Evolutionary conservation across 2,113 vertebrate genomes (phyloP).

Genomic region (Hippocampus barbouri): DNA sequence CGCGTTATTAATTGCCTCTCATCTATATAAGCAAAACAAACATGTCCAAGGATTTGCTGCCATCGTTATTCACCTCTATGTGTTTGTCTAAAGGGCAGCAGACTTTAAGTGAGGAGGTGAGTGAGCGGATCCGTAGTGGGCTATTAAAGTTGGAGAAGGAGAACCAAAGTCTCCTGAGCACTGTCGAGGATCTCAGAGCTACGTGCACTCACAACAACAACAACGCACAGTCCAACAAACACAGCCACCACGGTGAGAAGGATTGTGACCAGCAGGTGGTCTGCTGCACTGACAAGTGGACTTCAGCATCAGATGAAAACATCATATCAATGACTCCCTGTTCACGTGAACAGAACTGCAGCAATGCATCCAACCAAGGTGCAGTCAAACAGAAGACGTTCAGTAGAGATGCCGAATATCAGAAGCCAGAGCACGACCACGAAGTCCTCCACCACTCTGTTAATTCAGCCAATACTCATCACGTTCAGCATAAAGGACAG

Average conservation of each 20-base stretch:
- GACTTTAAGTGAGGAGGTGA: constrained; percentile 78
- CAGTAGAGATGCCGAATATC: constrained; percentile 29
- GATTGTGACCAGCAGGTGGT: constrained; percentile 6
- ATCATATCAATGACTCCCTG: constrained; percentile 14
- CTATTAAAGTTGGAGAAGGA: constrained; percentile 92
- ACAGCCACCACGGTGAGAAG: background rate
- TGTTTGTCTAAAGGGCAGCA: constrained; percentile 69
- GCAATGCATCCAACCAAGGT: background rate
- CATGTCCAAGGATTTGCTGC: background rate
- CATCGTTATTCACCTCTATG: background rate
- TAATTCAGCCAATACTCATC: constrained; percentile 23
- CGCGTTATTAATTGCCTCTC: too few species aligned
- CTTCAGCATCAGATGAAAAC: constrained; percentile 15
- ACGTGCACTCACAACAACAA: constrained; percentile 9
- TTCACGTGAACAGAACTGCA: background rate
- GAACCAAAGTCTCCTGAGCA: constrained; percentile 78
- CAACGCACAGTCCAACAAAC: constrained; percentile 25
- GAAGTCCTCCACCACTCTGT: constrained; percentile 50
- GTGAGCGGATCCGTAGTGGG: constrained; percentile 82
- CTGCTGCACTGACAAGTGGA: constrained; percentile 5
- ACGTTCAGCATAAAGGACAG: constrained; percentile 80
- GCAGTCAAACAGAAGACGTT: constrained; percentile 2
- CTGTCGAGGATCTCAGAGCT: constrained; percentile 60
- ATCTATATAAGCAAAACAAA: background rate
- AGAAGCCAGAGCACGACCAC: constrained; percentile 22